Base-by-base conservation (phyloP, 2,888 invertebrate genomes). In the Polymixis lichenea region DNA sequence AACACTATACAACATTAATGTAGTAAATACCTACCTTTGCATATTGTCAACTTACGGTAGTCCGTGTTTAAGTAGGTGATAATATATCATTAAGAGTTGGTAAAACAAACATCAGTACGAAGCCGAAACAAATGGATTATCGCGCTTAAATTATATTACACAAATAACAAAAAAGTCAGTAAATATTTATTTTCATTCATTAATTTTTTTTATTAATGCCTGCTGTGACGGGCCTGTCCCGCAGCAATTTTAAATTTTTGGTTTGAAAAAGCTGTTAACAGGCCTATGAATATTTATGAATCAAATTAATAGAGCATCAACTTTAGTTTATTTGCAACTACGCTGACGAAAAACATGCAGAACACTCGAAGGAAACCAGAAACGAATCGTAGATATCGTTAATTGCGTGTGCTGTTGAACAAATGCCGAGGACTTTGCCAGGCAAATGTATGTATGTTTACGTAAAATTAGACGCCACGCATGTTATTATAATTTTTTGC, bases 391-490 rank as follows among this genome's bases (percentile, higher is more conserved):
- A 22, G 19, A 38, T 53, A 53, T 69, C 7, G 19, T 56, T 80
- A 61, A 72, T 61, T 62, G 61, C 71, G 49, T 61, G 65, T 60
- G 53, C 55, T 65, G 61, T 82, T 82, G 51, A 80, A 81, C 38
- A 68, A 67, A 72, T 46, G 32, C 49, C 22, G 32, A 77, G 83
- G 83, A 80, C 80, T 78, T 77, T 72, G 72, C 66, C 49, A 56
- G 51, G 22, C 66, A 66, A 78, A 56, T 19, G 49, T 55, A 56
- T 19, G 49, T 55, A 53, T 67, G n/a, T 64, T 58, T 69, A 51
- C 49, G 49, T 51, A 77, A 82, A 77, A 76, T 78, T 77, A 66
- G 65, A 49, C 28, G 56, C 62, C 38, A 58, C 43, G 38, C 61
- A 62, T 66, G 28, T 77, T 38, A 43, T 60, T 64, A 82, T 66